Conservation (phyloP, 2,797 vertebrate genomes). For the Pteronotus mesoamericanus region DNA sequence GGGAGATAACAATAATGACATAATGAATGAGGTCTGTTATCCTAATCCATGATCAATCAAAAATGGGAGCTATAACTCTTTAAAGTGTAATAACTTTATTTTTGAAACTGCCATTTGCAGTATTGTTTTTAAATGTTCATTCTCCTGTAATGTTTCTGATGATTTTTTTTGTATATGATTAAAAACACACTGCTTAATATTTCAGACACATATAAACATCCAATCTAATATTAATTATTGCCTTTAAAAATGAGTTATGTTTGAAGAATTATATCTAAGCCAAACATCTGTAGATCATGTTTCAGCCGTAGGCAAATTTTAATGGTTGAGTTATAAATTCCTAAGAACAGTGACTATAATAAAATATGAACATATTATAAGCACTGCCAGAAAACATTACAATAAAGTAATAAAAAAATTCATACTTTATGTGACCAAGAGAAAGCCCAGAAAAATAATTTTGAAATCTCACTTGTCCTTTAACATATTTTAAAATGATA, state of each 20-base stretch:
- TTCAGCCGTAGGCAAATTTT: constrained; percentile 36
- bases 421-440: neutral
- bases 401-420: constrained; percentile 20
- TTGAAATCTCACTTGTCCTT: neutral
- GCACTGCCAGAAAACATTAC: constrained; percentile 12
- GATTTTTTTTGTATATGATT: constrained; percentile 11
- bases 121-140: constrained; percentile 31
- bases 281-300: constrained; percentile 40
- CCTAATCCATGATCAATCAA: neutral
- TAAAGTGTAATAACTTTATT: constrained; percentile 1
- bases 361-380: constrained; percentile 45
- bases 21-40: neutral
- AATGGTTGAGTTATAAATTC: constrained; percentile 54
- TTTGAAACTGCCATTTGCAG: constrained; percentile 1
- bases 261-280: constrained; percentile 40
- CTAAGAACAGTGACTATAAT: constrained; percentile 19
- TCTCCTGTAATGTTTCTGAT: neutral
- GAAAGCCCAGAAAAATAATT: constrained; percentile 22
- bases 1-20: neutral
- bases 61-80: neutral
- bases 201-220: constrained; percentile 28
- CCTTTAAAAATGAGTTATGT: constrained; percentile 51
- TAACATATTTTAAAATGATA: constrained; percentile 27
- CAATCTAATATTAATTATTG: constrained; percentile 47
- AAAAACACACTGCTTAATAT: constrained; percentile 32